Evolutionary conservation across 30 jellyfish, hydroid and myxozoan genomes (phyloP).

Genomic region (Chironex yamaguchii): DNA sequence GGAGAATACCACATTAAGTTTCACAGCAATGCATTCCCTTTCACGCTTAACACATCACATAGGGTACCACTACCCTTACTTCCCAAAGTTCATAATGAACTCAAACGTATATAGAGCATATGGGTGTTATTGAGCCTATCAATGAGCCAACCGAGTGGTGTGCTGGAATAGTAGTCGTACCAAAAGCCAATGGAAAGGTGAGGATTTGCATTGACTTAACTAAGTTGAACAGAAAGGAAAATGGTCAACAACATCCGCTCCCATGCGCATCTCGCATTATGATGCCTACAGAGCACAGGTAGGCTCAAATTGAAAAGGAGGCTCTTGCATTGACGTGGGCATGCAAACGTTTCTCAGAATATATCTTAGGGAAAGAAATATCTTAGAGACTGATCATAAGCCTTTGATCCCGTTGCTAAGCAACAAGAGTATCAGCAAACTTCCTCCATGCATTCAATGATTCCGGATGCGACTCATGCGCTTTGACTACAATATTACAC

Average conservation of each 20-base stretch:
- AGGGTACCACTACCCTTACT: slow-evolving; percentile 49
- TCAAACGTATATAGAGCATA: slow-evolving; percentile 17
- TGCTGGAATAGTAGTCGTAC: slow-evolving; percentile 17
- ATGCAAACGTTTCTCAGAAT: slow-evolving; percentile 43
- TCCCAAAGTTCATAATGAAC: slow-evolving; percentile 28
- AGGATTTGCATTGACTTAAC: slow-evolving; percentile 32
- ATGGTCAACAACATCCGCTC: no score
- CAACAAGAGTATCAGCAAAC: slow-evolving; percentile 30
- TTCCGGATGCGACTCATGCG: slow-evolving; percentile 39
- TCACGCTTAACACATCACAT: slow-evolving; percentile 13
- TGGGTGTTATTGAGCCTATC: slow-evolving; percentile 36
- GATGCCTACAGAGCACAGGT: slow-evolving; percentile 37
- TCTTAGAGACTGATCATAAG: slow-evolving; percentile 49
- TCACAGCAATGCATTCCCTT: slow-evolving; percentile 5
- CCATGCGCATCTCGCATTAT: slow-evolving; percentile 53
- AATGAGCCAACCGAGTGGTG: slow-evolving; percentile 53
- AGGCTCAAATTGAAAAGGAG: slow-evolving; percentile 75
- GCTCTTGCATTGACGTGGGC: slow-evolving; percentile 66
- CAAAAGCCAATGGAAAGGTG: slow-evolving; percentile 22
- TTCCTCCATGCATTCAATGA: slow-evolving; percentile 53
- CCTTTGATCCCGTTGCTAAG: slow-evolving; percentile 44
- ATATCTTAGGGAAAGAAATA: slow-evolving; percentile 48
- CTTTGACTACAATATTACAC: slow-evolving; percentile 8
- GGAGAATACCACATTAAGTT: slow-evolving; percentile 42
- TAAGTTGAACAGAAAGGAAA: no score